These are phyloP conservation scores for Drosophila gaucha DNA, from an alignment of 2,888 invertebrate genomes.

Conservation along the genomic window DNA sequence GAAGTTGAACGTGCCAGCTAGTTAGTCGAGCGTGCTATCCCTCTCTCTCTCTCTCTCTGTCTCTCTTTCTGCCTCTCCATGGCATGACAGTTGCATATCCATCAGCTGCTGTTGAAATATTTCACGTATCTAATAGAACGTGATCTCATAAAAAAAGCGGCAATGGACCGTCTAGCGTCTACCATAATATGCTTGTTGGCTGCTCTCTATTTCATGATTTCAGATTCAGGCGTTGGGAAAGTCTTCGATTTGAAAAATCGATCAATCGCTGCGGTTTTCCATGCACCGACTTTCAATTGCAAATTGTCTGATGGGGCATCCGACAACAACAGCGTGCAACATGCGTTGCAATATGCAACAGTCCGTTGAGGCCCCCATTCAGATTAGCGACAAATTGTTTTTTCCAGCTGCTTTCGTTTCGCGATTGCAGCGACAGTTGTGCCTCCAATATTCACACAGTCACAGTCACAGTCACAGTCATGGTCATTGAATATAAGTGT, in stretches of 20 bases:
- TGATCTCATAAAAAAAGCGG: slow-evolving; percentile 80
- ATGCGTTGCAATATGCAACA: slow-evolving; percentile 45
- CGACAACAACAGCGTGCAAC: slow-evolving; percentile 22
- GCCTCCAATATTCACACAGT: no score
- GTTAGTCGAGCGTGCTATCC: slow-evolving; percentile 48
- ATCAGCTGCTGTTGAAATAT: slow-evolving; percentile 64
- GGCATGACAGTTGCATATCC: slow-evolving; percentile 54
- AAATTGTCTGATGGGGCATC: slow-evolving; percentile 50
- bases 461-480: slow-evolving; percentile 50
- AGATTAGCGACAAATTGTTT: slow-evolving; percentile 70
- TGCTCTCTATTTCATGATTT: slow-evolving; percentile 18
- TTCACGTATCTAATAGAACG: slow-evolving; percentile 83
- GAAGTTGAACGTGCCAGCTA: slow-evolving; percentile 73
- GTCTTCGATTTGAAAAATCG: slow-evolving; percentile 56
- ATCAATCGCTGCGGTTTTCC: slow-evolving; percentile 50
- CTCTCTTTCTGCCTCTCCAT: background rate
- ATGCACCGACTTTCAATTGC: slow-evolving; percentile 68
- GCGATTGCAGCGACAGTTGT: slow-evolving; percentile 32
- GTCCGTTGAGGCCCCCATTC: slow-evolving; percentile 30
- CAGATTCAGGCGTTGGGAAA: slow-evolving; percentile 50
- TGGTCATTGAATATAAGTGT: slow-evolving; percentile 82
- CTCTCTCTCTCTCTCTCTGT: slow-evolving; percentile 9
- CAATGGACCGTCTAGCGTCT: slow-evolving; percentile 24
- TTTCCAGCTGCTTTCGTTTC: slow-evolving; percentile 50
- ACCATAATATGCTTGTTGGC: slow-evolving; percentile 22